Conservation (phyloP, 2,888 invertebrate genomes). For the Sussaba pulchella region DNA sequence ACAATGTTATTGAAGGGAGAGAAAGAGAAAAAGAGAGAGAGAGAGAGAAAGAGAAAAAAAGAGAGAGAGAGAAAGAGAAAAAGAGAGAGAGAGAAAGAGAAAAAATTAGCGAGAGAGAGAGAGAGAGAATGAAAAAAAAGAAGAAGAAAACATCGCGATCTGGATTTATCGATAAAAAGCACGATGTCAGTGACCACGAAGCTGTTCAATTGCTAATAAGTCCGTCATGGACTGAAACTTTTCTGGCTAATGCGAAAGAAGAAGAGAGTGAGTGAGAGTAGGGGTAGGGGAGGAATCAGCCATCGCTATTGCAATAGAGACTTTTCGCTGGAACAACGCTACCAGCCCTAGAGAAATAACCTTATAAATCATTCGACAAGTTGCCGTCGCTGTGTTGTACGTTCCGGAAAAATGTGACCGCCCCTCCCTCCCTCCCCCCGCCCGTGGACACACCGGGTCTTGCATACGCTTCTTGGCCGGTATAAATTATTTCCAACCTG, state of each 20-base stretch:
- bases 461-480: constrained; percentile 32
- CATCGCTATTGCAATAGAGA: background rate
- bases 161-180: background rate
- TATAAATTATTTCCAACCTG: constrained; percentile 58
- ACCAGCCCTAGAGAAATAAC: too few relatives aligned
- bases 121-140: too few relatives aligned
- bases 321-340: constrained; percentile 11
- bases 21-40: too few relatives aligned
- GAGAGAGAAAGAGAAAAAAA: too few relatives aligned
- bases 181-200: constrained; percentile 8
- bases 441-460: too few relatives aligned
- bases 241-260: constrained; percentile 6
- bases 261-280: too few relatives aligned
- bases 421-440: too few relatives aligned
- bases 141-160: too few relatives aligned
- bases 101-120: too few relatives aligned
- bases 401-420: constrained; percentile 24
- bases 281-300: background rate
- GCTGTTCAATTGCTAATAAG: background rate
- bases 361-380: constrained; percentile 62
- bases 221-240: constrained; percentile 10
- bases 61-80: too few relatives aligned
- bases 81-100: too few relatives aligned
- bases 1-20: too few relatives aligned
- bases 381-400: constrained; percentile 46